Conservation (phyloP, 2,113 vertebrate genomes). For the Psammodynastes pulverulentus region DNA sequence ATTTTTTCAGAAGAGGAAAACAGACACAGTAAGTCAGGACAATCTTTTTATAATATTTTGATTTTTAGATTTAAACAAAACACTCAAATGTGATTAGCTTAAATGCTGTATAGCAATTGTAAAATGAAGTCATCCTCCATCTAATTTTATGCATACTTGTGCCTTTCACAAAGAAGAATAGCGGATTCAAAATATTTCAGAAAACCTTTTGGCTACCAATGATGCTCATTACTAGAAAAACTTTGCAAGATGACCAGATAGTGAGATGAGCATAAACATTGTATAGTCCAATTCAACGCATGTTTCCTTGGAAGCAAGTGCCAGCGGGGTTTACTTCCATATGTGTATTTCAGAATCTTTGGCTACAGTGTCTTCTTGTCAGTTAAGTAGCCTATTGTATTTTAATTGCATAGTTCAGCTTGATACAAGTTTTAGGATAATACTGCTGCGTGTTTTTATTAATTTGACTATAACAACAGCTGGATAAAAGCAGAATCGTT, state of each 20-base stretch:
- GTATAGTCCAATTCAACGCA: not conserved
- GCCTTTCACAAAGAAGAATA: not conserved
- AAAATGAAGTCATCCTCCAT: not conserved
- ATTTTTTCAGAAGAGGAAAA: not conserved
- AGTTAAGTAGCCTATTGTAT: not conserved
- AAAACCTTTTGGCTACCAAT: not conserved
- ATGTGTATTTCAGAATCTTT: not conserved
- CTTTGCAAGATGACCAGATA: not conserved
- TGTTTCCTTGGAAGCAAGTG: not conserved
- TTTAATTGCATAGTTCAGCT: not conserved
- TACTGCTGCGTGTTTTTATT: not conserved
- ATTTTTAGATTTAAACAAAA: slow-evolving; percentile 31
- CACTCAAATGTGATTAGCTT: slow-evolving; percentile 19
- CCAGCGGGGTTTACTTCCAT: not conserved
- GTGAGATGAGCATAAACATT: not conserved
- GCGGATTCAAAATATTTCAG: not conserved
- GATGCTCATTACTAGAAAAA: not conserved
- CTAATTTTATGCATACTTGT: not conserved
- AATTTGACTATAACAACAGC: not conserved
- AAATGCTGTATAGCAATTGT: slow-evolving; percentile 2
- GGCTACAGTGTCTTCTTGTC: not conserved
- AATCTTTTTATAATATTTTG: not conserved
- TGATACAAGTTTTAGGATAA: not conserved
- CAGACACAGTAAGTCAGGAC: slow-evolving; percentile 16
- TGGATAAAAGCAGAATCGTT: not conserved